These are phyloP conservation scores for Marmota monax DNA, from an alignment of 2,113 vertebrate species.

Conservation along the genomic window DNA sequence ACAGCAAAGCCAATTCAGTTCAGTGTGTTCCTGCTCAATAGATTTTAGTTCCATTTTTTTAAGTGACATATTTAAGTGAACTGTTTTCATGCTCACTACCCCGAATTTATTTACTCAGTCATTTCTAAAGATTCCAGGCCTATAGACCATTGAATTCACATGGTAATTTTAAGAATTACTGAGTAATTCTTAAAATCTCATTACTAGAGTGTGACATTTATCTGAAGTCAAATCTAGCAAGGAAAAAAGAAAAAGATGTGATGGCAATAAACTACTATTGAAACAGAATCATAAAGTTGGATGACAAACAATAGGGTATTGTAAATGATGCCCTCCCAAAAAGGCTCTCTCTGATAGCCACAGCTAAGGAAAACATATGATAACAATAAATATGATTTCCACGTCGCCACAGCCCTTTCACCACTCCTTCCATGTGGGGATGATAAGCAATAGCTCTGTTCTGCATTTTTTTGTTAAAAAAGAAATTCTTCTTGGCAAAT, in stretches of 20 bases:
- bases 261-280: constrained; percentile 79
- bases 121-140: not conserved
- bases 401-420: constrained; percentile 85
- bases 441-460: constrained; percentile 82
- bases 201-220: constrained; percentile 80
- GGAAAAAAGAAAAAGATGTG: constrained; percentile 74
- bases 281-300: constrained; percentile 82
- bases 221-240: constrained; percentile 80
- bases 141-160: constrained; percentile 20
- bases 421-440: constrained; percentile 86
- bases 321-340: constrained; percentile 81
- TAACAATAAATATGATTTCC: constrained; percentile 88
- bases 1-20: not conserved
- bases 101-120: constrained; percentile 31
- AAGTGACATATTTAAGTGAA: not conserved
- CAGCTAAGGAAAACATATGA: constrained; percentile 86
- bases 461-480: constrained; percentile 83
- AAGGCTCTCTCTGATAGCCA: constrained; percentile 83
- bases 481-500: constrained; percentile 84
- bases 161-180: not conserved
- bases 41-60: constrained; percentile 32
- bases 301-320: constrained; percentile 86
- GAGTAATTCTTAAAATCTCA: constrained; percentile 76
- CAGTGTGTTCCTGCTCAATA: not conserved
- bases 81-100: not conserved